Evolutionary conservation across 2,113 vertebrate genomes (phyloP).

Genomic region (Xiphias gladius): DNA sequence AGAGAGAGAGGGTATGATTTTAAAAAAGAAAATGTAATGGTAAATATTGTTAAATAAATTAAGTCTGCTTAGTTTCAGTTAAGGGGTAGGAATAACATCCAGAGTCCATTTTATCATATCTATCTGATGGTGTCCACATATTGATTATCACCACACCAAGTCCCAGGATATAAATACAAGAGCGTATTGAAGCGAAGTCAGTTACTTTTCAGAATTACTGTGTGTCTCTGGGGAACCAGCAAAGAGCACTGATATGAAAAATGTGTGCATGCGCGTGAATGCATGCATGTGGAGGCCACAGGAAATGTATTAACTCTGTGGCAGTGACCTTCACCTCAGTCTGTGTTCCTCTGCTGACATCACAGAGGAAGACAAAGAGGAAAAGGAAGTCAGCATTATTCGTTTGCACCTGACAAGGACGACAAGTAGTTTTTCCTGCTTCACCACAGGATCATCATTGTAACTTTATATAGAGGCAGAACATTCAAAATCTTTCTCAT

Average conservation of each 20-base stretch:
- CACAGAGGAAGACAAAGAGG: constrained; percentile 22
- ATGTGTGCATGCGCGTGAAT: background rate
- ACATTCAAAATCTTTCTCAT: background rate
- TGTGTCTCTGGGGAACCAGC: background rate
- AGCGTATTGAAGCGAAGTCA: constrained; percentile 5
- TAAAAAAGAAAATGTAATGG: background rate
- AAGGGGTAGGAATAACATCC: constrained; percentile 46
- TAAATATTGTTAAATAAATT: background rate
- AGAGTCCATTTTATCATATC: constrained; percentile 45
- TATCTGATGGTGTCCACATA: constrained; percentile 35
- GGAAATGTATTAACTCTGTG: constrained; percentile 16
- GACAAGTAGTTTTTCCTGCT: constrained; percentile 1
- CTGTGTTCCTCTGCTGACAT: constrained; percentile 11
- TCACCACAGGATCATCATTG: background rate
- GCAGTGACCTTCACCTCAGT: constrained; percentile 16
- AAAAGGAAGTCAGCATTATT: constrained; percentile 13
- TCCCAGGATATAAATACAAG: constrained; percentile 21
- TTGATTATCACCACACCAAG: constrained; percentile 4
- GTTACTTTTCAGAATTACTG: constrained; percentile 22
- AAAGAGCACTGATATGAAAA: background rate
- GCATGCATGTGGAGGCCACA: background rate
- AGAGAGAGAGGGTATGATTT: background rate
- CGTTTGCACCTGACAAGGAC: background rate
- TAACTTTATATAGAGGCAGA: background rate
- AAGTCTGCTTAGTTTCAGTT: constrained; percentile 8